phyloP scores from a whole-genome alignment of 2,113 vertebrate species.

The Laticauda colubrina region DNA sequence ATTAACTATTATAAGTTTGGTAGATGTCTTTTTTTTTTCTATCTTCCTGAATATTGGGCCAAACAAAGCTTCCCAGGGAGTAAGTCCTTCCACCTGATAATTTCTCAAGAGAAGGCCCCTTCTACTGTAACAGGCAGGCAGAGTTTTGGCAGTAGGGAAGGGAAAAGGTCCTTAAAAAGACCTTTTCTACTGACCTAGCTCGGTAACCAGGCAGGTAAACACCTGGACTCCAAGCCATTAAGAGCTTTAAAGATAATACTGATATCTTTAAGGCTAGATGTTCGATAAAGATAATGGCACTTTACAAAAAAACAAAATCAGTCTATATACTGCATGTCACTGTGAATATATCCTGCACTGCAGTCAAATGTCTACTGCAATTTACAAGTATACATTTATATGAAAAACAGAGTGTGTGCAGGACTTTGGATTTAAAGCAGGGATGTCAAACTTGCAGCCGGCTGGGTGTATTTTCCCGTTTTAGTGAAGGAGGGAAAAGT shows the following conservation, averaged over 20 bases:
- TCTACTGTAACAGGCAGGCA: not conserved
- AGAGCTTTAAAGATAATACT: not conserved
- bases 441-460: too few relatives aligned
- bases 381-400: not conserved
- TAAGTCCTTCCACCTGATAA: not conserved
- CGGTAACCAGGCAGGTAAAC: not conserved
- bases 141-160: not conserved
- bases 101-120: not conserved
- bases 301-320: not conserved
- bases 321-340: not conserved
- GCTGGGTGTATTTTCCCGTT: too few relatives aligned
- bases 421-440: not conserved
- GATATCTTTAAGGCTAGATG: not conserved
- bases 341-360: not conserved
- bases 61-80: not conserved
- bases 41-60: not conserved
- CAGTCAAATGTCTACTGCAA: not conserved
- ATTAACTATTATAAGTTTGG: not conserved
- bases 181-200: not conserved
- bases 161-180: not conserved
- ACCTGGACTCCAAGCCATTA: not conserved
- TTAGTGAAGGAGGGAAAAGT: too few relatives aligned
- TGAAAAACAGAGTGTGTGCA: not conserved
- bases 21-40: not conserved
- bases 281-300: not conserved